A percentile compares a stretch with the other conserved stretches of the same genome.
Evolutionary conservation across 2,888 invertebrate genomes (phyloP).

Genomic region (Andricus curvator): DNA sequence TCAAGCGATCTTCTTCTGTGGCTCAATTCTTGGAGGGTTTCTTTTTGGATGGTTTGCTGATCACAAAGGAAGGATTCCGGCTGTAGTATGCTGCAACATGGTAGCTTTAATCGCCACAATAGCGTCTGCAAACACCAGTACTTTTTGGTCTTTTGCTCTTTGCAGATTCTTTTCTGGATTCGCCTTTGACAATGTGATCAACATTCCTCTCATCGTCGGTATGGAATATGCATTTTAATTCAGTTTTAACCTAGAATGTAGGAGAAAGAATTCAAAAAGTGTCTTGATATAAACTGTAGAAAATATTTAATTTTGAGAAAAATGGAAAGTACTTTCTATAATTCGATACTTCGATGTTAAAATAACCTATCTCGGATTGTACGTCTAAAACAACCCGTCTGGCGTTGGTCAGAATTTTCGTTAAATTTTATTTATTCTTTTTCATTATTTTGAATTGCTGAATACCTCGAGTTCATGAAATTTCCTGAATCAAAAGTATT

Average conservation of each 20-base stretch:
- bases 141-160: slow-evolving; percentile 78
- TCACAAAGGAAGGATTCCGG: slow-evolving; percentile 79
- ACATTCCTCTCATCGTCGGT: slow-evolving; percentile 81
- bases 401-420: too few relatives aligned
- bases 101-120: slow-evolving; percentile 78
- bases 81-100: slow-evolving; percentile 78
- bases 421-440: too few relatives aligned
- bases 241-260: neutral
- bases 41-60: slow-evolving; percentile 80
- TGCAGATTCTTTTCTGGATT: slow-evolving; percentile 80
- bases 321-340: too few relatives aligned
- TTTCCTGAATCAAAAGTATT: too few relatives aligned
- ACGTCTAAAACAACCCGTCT: too few relatives aligned
- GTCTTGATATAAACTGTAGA: too few relatives aligned
- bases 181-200: slow-evolving; percentile 80
- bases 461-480: too few relatives aligned
- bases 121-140: slow-evolving; percentile 76
- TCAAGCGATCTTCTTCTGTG: slow-evolving; percentile 80
- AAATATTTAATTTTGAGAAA: too few relatives aligned
- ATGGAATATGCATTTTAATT: slow-evolving; percentile 47
- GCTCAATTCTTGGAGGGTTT: slow-evolving; percentile 80
- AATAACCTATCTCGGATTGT: too few relatives aligned
- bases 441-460: too few relatives aligned
- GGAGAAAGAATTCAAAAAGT: too few relatives aligned
- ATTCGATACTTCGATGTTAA: too few relatives aligned